A percentile compares a stretch with the other conserved stretches of the same genome.
Evolutionary conservation across 2,113 vertebrate species (phyloP).

Genomic region (Ophiodon elongatus): DNA sequence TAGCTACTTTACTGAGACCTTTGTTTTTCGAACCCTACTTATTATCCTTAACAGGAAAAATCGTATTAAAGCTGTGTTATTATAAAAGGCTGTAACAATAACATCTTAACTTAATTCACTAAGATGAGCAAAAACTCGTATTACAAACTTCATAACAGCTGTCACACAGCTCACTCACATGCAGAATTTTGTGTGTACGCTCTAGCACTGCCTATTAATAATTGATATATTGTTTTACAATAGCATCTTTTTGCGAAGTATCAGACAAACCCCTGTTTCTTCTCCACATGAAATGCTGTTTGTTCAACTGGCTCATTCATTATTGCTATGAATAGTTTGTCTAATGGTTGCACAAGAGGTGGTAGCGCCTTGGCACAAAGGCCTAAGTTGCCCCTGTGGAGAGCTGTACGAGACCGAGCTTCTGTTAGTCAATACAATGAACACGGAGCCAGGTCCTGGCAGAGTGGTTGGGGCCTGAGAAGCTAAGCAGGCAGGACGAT

Average conservation of each 20-base stretch:
- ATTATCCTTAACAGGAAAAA: background rate
- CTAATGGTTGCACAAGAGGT: conserved; percentile 42
- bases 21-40: background rate
- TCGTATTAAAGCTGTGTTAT: background rate
- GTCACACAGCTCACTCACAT: background rate
- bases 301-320: conserved; percentile 36
- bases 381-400: conserved; percentile 12
- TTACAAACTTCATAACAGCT: background rate
- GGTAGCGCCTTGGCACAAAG: conserved; percentile 31
- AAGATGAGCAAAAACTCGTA: background rate
- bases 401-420: conserved; percentile 9
- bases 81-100: background rate
- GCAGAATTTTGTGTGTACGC: background rate
- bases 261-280: conserved; percentile 19
- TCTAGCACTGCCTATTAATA: background rate
- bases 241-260: background rate
- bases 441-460: conserved; percentile 39
- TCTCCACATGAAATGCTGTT: conserved; percentile 24
- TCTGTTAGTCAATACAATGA: conserved; percentile 37
- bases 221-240: conserved; percentile 11
- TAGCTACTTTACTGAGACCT: background rate
- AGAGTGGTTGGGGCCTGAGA: conserved; percentile 40
- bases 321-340: conserved; percentile 31
- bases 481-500: conserved; percentile 50
- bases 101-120: background rate